Percentiles rank a stretch among this genome's conserved stretches.
phyloP scores from a whole-genome alignment of 92 coral and sea anemone genomes.

The Porites cylindrica region DNA sequence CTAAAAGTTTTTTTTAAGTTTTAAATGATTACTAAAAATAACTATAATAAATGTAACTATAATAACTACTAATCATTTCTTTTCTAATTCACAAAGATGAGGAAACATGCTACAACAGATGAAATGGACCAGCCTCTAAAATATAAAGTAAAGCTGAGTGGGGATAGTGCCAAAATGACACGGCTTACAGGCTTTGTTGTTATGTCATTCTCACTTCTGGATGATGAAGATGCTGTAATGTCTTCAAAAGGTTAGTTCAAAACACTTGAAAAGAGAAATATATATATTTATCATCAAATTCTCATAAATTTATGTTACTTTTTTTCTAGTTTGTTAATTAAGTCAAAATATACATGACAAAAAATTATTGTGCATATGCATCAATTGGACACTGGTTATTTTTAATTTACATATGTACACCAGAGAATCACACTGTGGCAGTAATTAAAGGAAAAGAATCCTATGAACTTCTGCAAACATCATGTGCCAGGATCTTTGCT shows the following conservation, averaged over 20 bases:
- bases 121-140: not conserved
- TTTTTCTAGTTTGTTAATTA: not conserved
- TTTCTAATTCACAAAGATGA: not conserved
- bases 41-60: too few species aligned
- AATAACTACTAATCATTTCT: not conserved
- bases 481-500: too few species aligned
- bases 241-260: not conserved
- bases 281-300: not conserved
- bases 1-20: too few species aligned
- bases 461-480: too few species aligned
- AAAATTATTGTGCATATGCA: too few species aligned
- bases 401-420: not conserved
- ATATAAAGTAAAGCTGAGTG: not conserved
- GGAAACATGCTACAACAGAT: not conserved
- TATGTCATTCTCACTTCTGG: not conserved
- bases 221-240: not conserved
- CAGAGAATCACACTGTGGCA: too few species aligned
- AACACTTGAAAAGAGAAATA: not conserved
- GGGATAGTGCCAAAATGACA: conserved; percentile 5
- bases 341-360: too few species aligned
- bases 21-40: not conserved
- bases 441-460: too few species aligned
- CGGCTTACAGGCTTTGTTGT: not conserved
- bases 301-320: not conserved
- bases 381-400: too few species aligned